Evolutionary conservation across 2,113 vertebrate genomes (phyloP).

Genomic region (Trichechus manatus): DNA sequence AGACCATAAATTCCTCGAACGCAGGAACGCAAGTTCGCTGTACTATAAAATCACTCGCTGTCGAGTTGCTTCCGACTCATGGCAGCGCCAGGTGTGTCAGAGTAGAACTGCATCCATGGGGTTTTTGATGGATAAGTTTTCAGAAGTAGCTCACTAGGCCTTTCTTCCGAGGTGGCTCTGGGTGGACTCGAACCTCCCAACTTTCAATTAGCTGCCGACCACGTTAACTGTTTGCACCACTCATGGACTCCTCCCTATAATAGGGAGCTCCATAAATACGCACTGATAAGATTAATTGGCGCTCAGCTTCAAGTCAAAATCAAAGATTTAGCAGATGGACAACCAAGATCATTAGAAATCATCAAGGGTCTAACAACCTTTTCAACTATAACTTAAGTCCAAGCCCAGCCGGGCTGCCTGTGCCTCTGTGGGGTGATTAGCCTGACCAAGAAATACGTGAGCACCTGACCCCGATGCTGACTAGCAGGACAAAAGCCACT

Average conservation of each 20-base stretch:
- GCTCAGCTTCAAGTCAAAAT: background rate
- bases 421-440: background rate
- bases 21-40: background rate
- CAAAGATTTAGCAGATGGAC: background rate
- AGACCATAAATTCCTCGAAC: background rate
- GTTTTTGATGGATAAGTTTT: background rate
- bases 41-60: background rate
- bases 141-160: background rate
- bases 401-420: background rate
- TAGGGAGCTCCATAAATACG: background rate
- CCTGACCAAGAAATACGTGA: no score
- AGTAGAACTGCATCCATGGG: background rate
- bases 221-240: background rate
- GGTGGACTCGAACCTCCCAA: background rate
- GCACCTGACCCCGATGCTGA: background rate
- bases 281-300: background rate
- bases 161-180: background rate
- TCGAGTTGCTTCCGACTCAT: background rate
- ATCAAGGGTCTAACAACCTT: background rate
- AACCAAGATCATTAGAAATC: background rate
- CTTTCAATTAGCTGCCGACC: background rate
- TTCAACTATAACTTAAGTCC: background rate
- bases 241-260: background rate
- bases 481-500: background rate
- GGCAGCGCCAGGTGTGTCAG: background rate